Evolutionary conservation across 35 echinoderm and acorn worm genomes (phyloP), one percentile per base, ranked within the genome.

Genomic region (Ophiothrix spiculata): DNA sequence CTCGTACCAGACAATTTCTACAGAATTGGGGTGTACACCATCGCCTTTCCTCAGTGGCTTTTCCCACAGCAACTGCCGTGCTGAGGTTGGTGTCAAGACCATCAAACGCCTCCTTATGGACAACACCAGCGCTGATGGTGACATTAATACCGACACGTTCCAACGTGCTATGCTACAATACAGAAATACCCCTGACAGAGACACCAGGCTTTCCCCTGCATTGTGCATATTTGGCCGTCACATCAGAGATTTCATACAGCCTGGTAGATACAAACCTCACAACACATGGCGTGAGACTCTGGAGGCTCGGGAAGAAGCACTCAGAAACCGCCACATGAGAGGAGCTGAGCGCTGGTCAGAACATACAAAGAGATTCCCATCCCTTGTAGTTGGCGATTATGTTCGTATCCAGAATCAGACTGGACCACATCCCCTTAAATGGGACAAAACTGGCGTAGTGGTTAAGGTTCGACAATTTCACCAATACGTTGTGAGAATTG

Each of bases 81-180:
- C 86, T 38, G 86, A 84, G 38, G 77, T 90, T 6, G 88, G 56
- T n/a, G 88, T 90, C 6, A 84, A 90, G 31, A 90, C 88, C 23
- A 40, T 84, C 32, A 90, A 77, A 84, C 79, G 81, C 16, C 79
- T 90, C 28, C 25, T 90, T 37, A 84, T 35, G 64, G 29, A 75
- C 64, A 90, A 83, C 79, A 88, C 56, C 0, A 69, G 40, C 39
- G 39, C 75, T 25, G 35, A 49, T 37, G 77, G 10, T 46, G 1
- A 11, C 84, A n/a, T 41, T 13, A 85, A 77, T 85, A 88, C 87
- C 36, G 32, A 88, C 36, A 29, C 45, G 3, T 88, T 88, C 25
- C 87, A 88, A 45, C 77, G 45, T 8, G 88, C 88, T 35, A 85
- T 88, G n/a, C n/a, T n/a, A n/a, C 42, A 63, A 56, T 88, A 88